These are phyloP conservation scores for Centropyge bicolor DNA, from an alignment of 2,797 vertebrate species.

Conservation along the genomic window DNA sequence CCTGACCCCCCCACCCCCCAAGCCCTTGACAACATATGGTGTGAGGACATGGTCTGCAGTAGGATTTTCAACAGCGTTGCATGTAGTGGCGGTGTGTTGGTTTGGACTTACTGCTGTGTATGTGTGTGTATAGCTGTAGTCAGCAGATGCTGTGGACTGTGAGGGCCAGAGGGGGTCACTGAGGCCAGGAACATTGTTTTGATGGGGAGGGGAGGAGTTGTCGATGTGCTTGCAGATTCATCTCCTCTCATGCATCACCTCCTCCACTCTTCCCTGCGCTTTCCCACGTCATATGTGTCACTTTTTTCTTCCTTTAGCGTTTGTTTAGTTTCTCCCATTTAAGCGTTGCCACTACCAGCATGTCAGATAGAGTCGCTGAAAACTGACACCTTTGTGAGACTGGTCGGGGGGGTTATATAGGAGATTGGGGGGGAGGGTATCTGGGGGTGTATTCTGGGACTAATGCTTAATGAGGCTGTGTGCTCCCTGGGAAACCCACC, in stretches of 20 bases:
- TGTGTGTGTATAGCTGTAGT: conserved; percentile 51
- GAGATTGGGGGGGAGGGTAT: conserved; percentile 34
- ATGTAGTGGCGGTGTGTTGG: conserved; percentile 6
- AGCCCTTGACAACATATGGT: conserved; percentile 67
- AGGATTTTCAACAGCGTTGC: conserved; percentile 40
- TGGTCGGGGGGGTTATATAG: conserved; percentile 32
- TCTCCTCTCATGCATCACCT: conserved; percentile 36
- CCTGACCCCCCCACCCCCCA: background rate
- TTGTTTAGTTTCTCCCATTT: conserved; percentile 1
- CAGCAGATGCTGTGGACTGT: conserved; percentile 65
- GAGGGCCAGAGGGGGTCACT: conserved; percentile 52
- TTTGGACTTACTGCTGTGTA: conserved; percentile 18
- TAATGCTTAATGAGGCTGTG: conserved; percentile 75
- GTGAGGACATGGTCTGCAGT: conserved; percentile 44
- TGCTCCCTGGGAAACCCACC: conserved; percentile 70
- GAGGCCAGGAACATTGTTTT: conserved; percentile 57
- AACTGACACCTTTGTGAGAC: conserved; percentile 81
- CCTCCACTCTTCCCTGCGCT: background rate
- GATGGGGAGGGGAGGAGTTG: conserved; percentile 33
- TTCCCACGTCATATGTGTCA: background rate
- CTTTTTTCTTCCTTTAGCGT: conserved; percentile 7
- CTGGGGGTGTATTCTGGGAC: conserved; percentile 36
- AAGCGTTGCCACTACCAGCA: conserved; percentile 27
- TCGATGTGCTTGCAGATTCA: conserved; percentile 37
- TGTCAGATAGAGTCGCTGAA: conserved; percentile 71